Conservation (phyloP, 2,888 invertebrate genomes). For the Leucophora obtusa region DNA sequence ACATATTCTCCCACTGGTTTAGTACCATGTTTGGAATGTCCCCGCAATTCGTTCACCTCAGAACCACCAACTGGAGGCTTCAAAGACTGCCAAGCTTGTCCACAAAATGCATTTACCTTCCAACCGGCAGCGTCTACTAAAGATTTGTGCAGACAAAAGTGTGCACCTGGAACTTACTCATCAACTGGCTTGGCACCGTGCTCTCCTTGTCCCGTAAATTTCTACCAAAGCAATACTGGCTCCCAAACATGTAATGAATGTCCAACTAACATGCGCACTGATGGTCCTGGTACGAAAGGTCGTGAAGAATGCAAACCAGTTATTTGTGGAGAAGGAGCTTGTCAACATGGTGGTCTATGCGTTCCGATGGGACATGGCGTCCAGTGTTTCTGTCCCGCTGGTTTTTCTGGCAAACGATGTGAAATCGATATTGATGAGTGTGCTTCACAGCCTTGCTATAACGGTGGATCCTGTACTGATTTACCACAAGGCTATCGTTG, state of each 20-base stretch:
- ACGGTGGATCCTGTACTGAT: conserved; percentile 94
- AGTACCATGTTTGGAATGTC: conserved; percentile 95
- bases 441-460: conserved; percentile 94
- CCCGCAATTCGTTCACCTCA: conserved; percentile 92
- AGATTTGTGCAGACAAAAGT: conserved; percentile 91
- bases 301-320: conserved; percentile 92
- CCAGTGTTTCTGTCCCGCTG: conserved; percentile 96
- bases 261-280: conserved; percentile 93
- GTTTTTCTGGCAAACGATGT: conserved; percentile 94
- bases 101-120: conserved; percentile 92
- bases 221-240: conserved; percentile 92
- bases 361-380: conserved; percentile 92
- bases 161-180: conserved; percentile 93
- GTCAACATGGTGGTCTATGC: conserved; percentile 94
- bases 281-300: conserved; percentile 87
- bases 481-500: conserved; percentile 95
- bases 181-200: conserved; percentile 96
- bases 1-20: conserved; percentile 96
- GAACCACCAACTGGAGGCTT: conserved; percentile 94
- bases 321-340: conserved; percentile 91
- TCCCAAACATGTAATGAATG: conserved; percentile 93
- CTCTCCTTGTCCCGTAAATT: conserved; percentile 93
- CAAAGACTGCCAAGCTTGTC: conserved; percentile 95
- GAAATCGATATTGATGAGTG: conserved; percentile 98
- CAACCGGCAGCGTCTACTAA: conserved; percentile 93